Evolutionary conservation across 2,888 invertebrate species (phyloP).

Genomic region (Meandrusa payeni): DNA sequence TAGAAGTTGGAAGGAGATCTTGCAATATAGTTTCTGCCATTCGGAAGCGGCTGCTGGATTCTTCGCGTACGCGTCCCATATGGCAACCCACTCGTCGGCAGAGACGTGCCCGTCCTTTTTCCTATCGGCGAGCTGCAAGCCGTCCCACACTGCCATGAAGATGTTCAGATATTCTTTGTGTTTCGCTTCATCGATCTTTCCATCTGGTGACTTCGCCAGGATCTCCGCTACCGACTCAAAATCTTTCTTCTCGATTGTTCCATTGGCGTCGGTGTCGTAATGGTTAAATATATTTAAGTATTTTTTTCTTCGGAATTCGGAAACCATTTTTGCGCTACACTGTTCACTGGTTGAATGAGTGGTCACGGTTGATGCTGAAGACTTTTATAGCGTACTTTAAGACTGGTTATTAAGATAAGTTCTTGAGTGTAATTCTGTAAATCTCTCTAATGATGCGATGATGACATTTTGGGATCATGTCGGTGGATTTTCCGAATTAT

Average conservation of each 20-base stretch:
- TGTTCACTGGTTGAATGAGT: neutral
- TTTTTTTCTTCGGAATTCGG: constrained; percentile 89
- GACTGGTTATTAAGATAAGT: constrained; percentile 17
- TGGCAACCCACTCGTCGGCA: constrained; percentile 89
- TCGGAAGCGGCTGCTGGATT: constrained; percentile 85
- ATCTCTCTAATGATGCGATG: constrained; percentile 7
- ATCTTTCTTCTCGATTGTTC: constrained; percentile 89
- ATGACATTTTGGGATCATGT: constrained; percentile 11
- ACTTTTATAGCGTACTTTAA: constrained; percentile 14
- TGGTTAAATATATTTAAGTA: constrained; percentile 88
- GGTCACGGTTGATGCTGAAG: neutral
- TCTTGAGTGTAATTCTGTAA: constrained; percentile 11
- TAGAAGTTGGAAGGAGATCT: constrained; percentile 90
- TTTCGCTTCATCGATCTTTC: constrained; percentile 69
- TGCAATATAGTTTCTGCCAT: constrained; percentile 89
- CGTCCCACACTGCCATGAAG: constrained; percentile 89
- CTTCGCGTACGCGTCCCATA: constrained; percentile 88
- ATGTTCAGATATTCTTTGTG: constrained; percentile 83
- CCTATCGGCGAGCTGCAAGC: constrained; percentile 86
- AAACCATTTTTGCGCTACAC: constrained; percentile 58
- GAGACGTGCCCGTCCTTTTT: constrained; percentile 90
- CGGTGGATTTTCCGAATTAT: constrained; percentile 3
- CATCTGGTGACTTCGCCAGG: constrained; percentile 4
- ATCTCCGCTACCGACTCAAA: constrained; percentile 68
- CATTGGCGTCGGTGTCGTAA: constrained; percentile 90